Base-by-base conservation (phyloP, 2,888 invertebrate species). In the Drosophila setosimentum region DNA sequence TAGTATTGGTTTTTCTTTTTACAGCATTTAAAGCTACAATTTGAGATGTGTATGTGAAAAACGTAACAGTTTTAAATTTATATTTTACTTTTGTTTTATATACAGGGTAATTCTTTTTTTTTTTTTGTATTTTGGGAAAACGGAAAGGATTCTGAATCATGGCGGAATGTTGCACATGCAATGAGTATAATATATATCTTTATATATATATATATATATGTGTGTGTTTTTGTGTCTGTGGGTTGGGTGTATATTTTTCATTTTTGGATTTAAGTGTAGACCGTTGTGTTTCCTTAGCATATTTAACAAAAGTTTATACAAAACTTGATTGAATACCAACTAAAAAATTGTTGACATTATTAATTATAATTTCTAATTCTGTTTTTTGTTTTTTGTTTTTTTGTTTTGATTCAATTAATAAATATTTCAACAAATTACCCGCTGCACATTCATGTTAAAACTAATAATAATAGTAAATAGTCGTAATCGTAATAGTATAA, bases 11-110 rank as follows among this genome's bases (percentile, higher is more conserved):
- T 68, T 65, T 59, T 66, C 71, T 66, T 69, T 70, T 84, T 89
- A 84, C 80, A 87, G 73, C 71, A 54, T 89, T 87, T 87, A 91
- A 91, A 90, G 91, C 91, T 91, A 87, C 73, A 77, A 65, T 79
- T 79, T 87, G 85, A 87, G 89, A 84, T 85, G 86, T 74, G 71
- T 66, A 63, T 48, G 40, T 48, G 64, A 53, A 67, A 68, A 83
- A 73, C 67, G 59, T 67, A 45, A 55, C 53, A 71, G 64, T 74
- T 69, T 76, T 16, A 62, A 81, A 64, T 21, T 21, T 49, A 55
- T n/a, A 51, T 53, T 8, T 35, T 35, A 45, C 24, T 42, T 33
- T 37, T 32, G 60, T 58, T 76, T 21, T 77, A 59, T 82, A 83
- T 90, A 90, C 84, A 84, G 88, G 76, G 72, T 69, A 65, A 65